Base-by-base conservation (phyloP, 2,888 invertebrate species). In the Salpingus planirostris region DNA sequence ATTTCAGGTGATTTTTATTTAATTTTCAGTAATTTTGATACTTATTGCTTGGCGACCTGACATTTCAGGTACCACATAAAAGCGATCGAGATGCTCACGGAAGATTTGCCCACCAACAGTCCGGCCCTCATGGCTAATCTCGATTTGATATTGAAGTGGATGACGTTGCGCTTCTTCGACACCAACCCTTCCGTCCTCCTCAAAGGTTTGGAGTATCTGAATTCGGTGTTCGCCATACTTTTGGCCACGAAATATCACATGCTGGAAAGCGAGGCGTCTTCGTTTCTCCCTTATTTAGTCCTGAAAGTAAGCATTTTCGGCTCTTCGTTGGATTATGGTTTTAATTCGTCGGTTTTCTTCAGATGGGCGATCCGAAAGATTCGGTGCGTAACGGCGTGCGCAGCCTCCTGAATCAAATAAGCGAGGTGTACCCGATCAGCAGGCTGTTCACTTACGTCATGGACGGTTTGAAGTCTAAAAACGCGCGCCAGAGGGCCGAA, bases 101-200 rank as follows among this genome's bases (percentile, higher is more conserved):
- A 90, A 66, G 89, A 91, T 62, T 64, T 91, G 29, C 72, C 78
- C 2, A 76, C 74, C n/a, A 85, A 87, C 51, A 76, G 77, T 22
- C 75, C 80, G 49, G 83, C 90, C 0, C 72, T 93, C 23, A 77
- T 90, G 45, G 79, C 84, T 11, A 97, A 97, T 68, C 70, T 95
- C 40, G 98, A 98, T 69, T 69, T 98, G 40, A 83, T 98, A 32
- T 74, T 98, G 25, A 95, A 95, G 62, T 98, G 97, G 97, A 64
- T 95, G 49, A 95, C 96, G 0, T 67, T 98, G 26, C 73, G 97
- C 38, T 98, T 98, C 69, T 97, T 95, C 57, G 97, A 98, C 67
- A 98, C 97, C 13, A 98, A 98, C 69, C 96, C 97, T 6, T 92
- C 93, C 10, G 96, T 97, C 21, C 73, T 97, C 38, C 73, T 96